Evolutionary conservation across 2,797 vertebrate genomes (phyloP), one percentile per base, ranked within the genome.

Genomic region (Coregonus ussuriensis): DNA sequence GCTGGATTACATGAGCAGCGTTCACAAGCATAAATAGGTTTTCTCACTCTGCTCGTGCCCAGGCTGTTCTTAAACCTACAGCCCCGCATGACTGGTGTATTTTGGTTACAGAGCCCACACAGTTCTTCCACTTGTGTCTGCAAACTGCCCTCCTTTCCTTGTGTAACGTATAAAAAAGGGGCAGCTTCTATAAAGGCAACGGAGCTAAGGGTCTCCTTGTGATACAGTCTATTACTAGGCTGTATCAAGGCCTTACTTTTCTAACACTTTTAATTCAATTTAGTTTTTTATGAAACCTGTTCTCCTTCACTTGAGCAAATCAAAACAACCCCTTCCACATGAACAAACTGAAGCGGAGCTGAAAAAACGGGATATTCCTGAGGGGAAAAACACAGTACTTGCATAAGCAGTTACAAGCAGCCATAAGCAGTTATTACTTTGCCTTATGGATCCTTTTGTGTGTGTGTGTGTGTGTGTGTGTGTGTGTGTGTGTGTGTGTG

Each of bases 11-110:
- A 41, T 6, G 37, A 7, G 37, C 37, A 47, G 3, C 11, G 41
- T 47, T 47, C 41, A 47, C n/a, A 59, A 63, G 21, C 7, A 63
- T 11, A 63, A 0, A 9, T 4, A 25, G 21, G n/a, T 25, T 63
- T 25, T 63, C 21, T 25, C 59, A 63, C 29, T 25, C 59, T 63
- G 21, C 59, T 75, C 52, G 67, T 74, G 72, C 68, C 52, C 59
- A 31, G 77, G 74, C 71, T 72, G 72, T 80, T 80, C 79, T 72
- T 77, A 71, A 77, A 76, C 72, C 78, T 76, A 3, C 41, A 47
- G 41, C 0, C 41, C 41, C 41, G 71, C 80, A 84, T 84, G 83
- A 80, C 78, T 78, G 3, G 68, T 70, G 80, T 84, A 82, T 84
- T 82, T 84, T 76, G 76, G 83, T 84, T 76, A 82, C n/a, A 21